Base-by-base conservation (phyloP, 37 sponge, comb jelly and placozoan species). In the Aphrocallistes beatrix region DNA sequence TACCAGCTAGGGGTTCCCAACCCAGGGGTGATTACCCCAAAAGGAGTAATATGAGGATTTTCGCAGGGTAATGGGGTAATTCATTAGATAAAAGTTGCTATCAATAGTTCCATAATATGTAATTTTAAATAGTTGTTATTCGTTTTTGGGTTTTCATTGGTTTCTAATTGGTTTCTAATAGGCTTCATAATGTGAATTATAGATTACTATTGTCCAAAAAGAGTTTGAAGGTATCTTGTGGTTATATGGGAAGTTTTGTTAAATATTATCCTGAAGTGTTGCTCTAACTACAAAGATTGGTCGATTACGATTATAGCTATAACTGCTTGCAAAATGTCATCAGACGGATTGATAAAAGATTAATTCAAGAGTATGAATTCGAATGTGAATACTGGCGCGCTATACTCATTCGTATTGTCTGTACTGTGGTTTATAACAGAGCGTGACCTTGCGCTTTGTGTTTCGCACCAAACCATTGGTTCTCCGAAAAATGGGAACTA, bases 401-500 rank as follows among this genome's bases (percentile, higher is more conserved):
- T 37, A 36, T 50, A 28, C 51, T 85, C 51, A 49, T 34, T 19
- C 51, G 85, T 23, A 37, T 85, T 50, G 60, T 85, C 38, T 60
- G 75, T 60, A 13, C 34, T 60, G 10, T 37, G 38, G 42, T 85
- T 85, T 51, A 45, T 85, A 30, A 23, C 85, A 49, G 50, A 47
- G 36, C 51, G 85, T 36, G 51, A 51, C 38, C 50, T 85, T 49
- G 85, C 85, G 25, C 50, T 85, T 50, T 51, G 85, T 37, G 85
- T 51, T 50, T 47, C 38, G n/a, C 16, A 50, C 50, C 51, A 85
- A 50, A 85, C 38, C 38, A 37, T 85, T 37, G 51, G 51, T 49
- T 85, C 51, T 37, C 85, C 32, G 50, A 37, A 50, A 34, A 85
- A 85, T 48, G 85, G 85, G 50, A 85, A 85, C 38, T 85, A 85